Base-by-base conservation (phyloP, 2,888 invertebrate species). In the Helobdella robusta region DNA sequence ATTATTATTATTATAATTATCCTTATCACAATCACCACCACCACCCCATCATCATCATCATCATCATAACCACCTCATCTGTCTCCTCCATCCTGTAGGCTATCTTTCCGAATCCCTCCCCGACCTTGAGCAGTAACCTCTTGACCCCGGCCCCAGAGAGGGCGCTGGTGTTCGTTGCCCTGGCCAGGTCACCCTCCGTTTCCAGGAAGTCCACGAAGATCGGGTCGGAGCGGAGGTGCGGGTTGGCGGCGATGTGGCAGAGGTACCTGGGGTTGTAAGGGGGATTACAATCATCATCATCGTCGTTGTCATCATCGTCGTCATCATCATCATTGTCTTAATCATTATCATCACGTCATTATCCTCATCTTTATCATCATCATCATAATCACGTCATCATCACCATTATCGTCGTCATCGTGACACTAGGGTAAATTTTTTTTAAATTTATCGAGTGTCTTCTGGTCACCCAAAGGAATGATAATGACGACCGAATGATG, bases 41-140 rank as follows among this genome's bases (percentile, higher is more conserved):
- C 40, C 40, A 40, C 11, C 40, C 11, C 40, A 8, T 40, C n/a
- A n/a, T n/a, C n/a, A 40, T 15, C 40, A 40, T 40, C 8, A 40
- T 28, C 25, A 56, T 2, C 25, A 34, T 32, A 32, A 70, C 67
- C 64, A 94, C 93, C 73, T 92, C 88, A 82, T 98, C 98, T 68
- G 88, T 89, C 82, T 99, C 98, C 77, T 97, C 97, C 95, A 98
- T 98, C 82, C 90, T 91, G 80, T 91, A 93, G 0, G 95, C 91
- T 74, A 98, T 94, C 83, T 97, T 97, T 79, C 92, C 93, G 68
- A 98, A 91, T 6, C 93, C 93, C 81, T 95, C 94, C 32, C 94
- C 94, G 64, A 97, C 89, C 84, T 89, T 91, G 79, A 89, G 93
- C 79, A 98, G 91, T 15, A 98, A 83, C 68, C 94, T 85, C 83